Percentiles rank a stretch among this genome's conserved stretches.
Conservation (phyloP, 1,140 invertebrate genomes). For the Octopus bimaculoides region DNA sequence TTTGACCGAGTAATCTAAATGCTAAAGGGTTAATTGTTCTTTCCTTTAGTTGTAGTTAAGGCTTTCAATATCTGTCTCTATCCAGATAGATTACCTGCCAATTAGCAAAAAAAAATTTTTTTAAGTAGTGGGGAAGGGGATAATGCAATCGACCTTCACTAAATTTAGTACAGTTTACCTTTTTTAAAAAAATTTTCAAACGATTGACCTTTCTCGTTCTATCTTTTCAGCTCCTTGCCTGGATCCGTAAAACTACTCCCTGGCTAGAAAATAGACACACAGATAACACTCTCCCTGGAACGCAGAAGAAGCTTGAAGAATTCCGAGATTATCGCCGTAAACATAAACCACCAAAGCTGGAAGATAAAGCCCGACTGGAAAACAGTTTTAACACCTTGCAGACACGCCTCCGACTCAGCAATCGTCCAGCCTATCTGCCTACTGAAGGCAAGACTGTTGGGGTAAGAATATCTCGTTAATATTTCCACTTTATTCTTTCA, state of each 20-base stretch:
- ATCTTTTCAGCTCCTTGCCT: constrained; percentile 79
- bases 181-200: not conserved
- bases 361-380: constrained; percentile 97
- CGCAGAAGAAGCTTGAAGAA: constrained; percentile 96
- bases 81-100: too few relatives aligned
- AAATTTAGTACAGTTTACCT: too few relatives aligned
- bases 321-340: constrained; percentile 97
- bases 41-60: too few relatives aligned
- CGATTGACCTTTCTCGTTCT: not conserved
- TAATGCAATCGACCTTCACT: too few relatives aligned
- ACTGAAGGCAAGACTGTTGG: constrained; percentile 98
- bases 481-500: too few relatives aligned
- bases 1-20: too few relatives aligned
- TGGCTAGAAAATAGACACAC: constrained; percentile 96
- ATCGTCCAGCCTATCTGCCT: constrained; percentile 97
- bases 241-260: constrained; percentile 94
- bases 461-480: constrained; percentile 60
- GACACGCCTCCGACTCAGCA: constrained; percentile 90
- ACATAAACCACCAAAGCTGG: constrained; percentile 97
- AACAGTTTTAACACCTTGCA: constrained; percentile 99
- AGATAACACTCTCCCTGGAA: constrained; percentile 94
- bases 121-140: too few relatives aligned
- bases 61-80: too few relatives aligned
- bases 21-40: too few relatives aligned
- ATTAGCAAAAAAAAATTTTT: too few relatives aligned